Conservation (phyloP, 2,888 invertebrate genomes). For the Synergus umbraculus region DNA sequence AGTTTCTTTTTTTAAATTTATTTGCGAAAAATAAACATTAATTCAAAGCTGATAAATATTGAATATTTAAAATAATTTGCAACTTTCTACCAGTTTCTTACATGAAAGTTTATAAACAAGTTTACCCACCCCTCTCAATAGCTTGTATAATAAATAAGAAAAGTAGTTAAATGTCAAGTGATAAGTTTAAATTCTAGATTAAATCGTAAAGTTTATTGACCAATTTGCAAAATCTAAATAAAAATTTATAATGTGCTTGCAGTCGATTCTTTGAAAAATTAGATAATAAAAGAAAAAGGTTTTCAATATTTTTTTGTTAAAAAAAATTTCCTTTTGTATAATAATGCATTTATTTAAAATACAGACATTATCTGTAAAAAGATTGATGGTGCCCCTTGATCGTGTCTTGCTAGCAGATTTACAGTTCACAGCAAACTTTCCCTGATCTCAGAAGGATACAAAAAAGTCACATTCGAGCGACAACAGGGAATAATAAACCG, state of each 20-base stretch:
- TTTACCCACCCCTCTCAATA: conserved; percentile 9
- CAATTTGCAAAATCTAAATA: too few relatives aligned
- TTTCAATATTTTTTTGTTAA: too few relatives aligned
- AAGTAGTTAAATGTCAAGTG: conserved; percentile 8
- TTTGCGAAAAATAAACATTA: neutral
- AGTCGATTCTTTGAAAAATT: neutral
- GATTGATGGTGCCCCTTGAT: neutral
- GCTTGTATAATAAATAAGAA: neutral
- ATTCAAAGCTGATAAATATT: too few relatives aligned
- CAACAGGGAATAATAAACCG: conserved; percentile 55
- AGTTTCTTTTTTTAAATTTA: neutral
- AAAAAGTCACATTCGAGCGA: conserved; percentile 52
- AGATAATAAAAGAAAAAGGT: neutral
- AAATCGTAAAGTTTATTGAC: neutral
- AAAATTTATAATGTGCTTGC: too few relatives aligned
- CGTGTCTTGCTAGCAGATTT: conserved; percentile 9
- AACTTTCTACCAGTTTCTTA: conserved; percentile 19
- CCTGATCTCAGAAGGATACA: conserved; percentile 50
- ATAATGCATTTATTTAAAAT: neutral
- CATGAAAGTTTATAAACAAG: conserved; percentile 27
- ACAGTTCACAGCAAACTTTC: conserved; percentile 45
- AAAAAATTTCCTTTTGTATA: too few relatives aligned
- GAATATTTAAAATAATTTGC: neutral
- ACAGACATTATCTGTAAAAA: neutral
- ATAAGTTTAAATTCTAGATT: conserved; percentile 13